Conservation (phyloP, 2,888 invertebrate genomes). For the Chrysomela aeneicollis region DNA sequence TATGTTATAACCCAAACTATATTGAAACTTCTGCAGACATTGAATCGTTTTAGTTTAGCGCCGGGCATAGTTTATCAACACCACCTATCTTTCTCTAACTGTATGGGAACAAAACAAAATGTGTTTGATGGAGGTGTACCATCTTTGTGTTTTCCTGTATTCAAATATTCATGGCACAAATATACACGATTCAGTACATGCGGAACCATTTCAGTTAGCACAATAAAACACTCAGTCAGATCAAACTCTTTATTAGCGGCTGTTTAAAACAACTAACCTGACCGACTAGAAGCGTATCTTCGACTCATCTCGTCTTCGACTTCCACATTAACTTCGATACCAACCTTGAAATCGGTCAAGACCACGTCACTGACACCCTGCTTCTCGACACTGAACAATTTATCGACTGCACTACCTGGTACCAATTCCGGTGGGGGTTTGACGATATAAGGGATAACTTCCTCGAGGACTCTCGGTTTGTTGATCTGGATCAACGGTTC, state of each 20-base stretch:
- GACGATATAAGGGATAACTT: conserved; percentile 47
- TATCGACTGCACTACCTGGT: conserved; percentile 51
- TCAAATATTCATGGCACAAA: no score
- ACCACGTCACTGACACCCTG: conserved; percentile 46
- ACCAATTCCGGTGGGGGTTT: conserved; percentile 48
- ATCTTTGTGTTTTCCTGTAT: no score
- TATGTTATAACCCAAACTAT: no score
- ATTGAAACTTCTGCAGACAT: no score
- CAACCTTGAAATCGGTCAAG: conserved; percentile 52
- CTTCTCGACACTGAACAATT: conserved; percentile 50
- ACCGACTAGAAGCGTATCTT: conserved; percentile 51
- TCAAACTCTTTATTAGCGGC: conserved; percentile 30
- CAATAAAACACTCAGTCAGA: conserved; percentile 31
- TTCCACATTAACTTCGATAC: conserved; percentile 55
- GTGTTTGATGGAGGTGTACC: no score
- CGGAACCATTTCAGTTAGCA: not conserved
- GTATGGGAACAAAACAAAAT: no score
- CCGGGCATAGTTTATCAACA: no score
- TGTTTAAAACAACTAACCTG: conserved; percentile 48
- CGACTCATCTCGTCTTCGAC: conserved; percentile 55
- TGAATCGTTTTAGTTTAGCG: no score
- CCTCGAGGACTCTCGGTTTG: conserved; percentile 48
- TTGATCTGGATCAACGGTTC: conserved; percentile 50
- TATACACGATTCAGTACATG: not conserved
- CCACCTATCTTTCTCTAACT: no score